These are phyloP conservation scores for Heterocephalus glaber DNA, from an alignment of 2,113 vertebrate species.

Conservation along the genomic window DNA sequence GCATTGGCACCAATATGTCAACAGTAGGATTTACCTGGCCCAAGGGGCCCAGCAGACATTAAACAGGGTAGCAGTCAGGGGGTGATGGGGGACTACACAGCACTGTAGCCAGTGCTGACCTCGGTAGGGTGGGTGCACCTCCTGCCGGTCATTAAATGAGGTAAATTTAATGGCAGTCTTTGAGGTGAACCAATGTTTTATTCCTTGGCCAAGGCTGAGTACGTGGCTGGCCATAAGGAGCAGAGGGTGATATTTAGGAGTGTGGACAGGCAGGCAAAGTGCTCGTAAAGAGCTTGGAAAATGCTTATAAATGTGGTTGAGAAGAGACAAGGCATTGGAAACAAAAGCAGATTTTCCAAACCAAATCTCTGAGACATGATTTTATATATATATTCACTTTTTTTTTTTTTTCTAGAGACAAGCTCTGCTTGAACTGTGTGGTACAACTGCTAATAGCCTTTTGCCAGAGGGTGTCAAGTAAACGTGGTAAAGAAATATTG, in stretches of 20 bases:
- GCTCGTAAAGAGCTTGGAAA: conserved; percentile 54
- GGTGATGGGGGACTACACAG: background rate
- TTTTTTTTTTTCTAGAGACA: conserved; percentile 37
- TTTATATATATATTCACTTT: background rate
- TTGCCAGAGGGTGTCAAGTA: conserved; percentile 68
- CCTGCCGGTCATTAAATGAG: conserved; percentile 75
- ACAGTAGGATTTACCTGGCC: conserved; percentile 71
- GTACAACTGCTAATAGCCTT: conserved; percentile 52
- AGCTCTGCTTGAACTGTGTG: conserved; percentile 69
- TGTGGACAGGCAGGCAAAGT: conserved; percentile 48
- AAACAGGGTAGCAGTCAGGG: conserved; percentile 46
- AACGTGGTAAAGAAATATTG: conserved; percentile 65
- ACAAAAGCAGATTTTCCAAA: conserved; percentile 75
- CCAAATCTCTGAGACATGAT: conserved; percentile 67
- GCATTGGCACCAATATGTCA: conserved; percentile 72
- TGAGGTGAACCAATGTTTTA: conserved; percentile 67
- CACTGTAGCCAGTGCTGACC: conserved; percentile 51
- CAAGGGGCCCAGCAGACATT: conserved; percentile 54
- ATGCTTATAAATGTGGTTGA: conserved; percentile 58
- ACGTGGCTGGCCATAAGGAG: conserved; percentile 21
- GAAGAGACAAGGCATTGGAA: conserved; percentile 67
- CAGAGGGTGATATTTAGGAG: conserved; percentile 72
- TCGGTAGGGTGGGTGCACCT: conserved; percentile 59
- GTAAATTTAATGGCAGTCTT: conserved; percentile 73
- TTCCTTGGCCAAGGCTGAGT: conserved; percentile 51